A percentile compares a stretch with the other conserved stretches of the same genome.
phyloP scores from a whole-genome alignment of 2,888 invertebrate species.

The Amiota minor region DNA sequence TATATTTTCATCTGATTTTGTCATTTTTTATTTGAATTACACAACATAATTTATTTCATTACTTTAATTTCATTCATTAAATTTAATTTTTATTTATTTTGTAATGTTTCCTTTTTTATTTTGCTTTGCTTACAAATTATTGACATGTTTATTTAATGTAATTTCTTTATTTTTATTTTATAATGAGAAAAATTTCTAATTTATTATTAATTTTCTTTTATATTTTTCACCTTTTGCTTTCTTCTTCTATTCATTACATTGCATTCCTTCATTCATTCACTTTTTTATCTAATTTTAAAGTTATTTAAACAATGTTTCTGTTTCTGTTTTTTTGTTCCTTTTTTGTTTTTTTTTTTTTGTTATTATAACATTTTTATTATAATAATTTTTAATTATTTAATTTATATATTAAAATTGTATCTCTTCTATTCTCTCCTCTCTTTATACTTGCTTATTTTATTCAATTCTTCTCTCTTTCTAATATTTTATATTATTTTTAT shows the following conservation, averaged over 20 bases:
- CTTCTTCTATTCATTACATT: too few relatives aligned
- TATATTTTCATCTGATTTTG: slow-evolving; percentile 38
- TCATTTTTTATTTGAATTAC: slow-evolving; percentile 58
- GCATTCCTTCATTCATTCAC: slow-evolving; percentile 21
- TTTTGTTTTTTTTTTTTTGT: slow-evolving; percentile 31
- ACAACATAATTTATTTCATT: too few relatives aligned
- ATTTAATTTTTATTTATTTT: slow-evolving; percentile 48
- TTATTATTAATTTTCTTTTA: slow-evolving; percentile 29
- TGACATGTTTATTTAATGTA: slow-evolving; percentile 52
- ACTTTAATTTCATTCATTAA: slow-evolving; percentile 45
- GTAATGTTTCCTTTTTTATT: slow-evolving; percentile 32
- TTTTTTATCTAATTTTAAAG: slow-evolving; percentile 34
- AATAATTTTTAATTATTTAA: slow-evolving; percentile 34
- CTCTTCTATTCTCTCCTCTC: too few relatives aligned
- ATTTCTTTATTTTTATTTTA: not conserved
- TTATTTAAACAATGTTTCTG: slow-evolving; percentile 33
- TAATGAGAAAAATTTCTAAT: slow-evolving; percentile 28
- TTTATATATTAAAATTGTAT: too few relatives aligned
- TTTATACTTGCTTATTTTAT: too few relatives aligned
- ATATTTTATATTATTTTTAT: too few relatives aligned
- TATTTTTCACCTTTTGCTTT: slow-evolving; percentile 43
- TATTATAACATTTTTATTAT: slow-evolving; percentile 46
- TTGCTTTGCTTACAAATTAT: slow-evolving; percentile 60
- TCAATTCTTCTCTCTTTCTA: too few relatives aligned
- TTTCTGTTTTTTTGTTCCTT: slow-evolving; percentile 28